These are phyloP conservation scores for Drosophila kuntzei DNA, from an alignment of 2,888 invertebrate genomes.

Conservation along the genomic window DNA sequence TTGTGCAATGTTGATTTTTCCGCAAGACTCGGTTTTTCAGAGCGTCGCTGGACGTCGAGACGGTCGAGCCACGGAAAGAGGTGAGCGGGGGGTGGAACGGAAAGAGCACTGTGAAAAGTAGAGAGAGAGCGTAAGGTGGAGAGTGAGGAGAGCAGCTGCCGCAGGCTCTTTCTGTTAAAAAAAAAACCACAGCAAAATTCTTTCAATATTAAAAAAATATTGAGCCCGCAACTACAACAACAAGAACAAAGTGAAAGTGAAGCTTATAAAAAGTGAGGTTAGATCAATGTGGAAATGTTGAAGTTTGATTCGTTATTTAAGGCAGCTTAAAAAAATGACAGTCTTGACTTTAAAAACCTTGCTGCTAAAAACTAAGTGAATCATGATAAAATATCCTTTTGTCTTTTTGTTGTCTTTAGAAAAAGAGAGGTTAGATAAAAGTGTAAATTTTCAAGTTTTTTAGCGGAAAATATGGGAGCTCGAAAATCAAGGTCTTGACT, in stretches of 20 bases:
- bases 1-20: conserved; percentile 81
- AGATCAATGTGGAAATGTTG: conserved; percentile 1
- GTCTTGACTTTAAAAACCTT: not conserved
- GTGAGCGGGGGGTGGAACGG: not conserved
- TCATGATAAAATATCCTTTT: too few relatives aligned
- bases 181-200: conserved; percentile 60
- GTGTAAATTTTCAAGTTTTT: too few relatives aligned
- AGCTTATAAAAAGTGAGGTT: conserved; percentile 27
- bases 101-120: conserved; percentile 5
- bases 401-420: too few relatives aligned
- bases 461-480: too few relatives aligned
- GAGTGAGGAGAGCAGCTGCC: conserved; percentile 31
- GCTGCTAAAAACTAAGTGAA: too few relatives aligned
- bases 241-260: conserved; percentile 54
- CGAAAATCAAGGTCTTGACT: too few relatives aligned
- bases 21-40: conserved; percentile 77
- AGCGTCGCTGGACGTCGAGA: conserved; percentile 52
- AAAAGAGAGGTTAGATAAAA: too few relatives aligned
- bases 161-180: conserved; percentile 67
- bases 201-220: conserved; percentile 70
- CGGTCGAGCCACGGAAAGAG: conserved; percentile 4
- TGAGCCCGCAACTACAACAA: conserved; percentile 41
- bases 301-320: not conserved
- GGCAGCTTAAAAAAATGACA: too few relatives aligned
- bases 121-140: conserved; percentile 6